A percentile compares a stretch with the other conserved stretches of the same genome.
These are phyloP conservation scores for Agapornis roseicollis DNA, from an alignment of 2,113 vertebrate species.

Conservation along the genomic window DNA sequence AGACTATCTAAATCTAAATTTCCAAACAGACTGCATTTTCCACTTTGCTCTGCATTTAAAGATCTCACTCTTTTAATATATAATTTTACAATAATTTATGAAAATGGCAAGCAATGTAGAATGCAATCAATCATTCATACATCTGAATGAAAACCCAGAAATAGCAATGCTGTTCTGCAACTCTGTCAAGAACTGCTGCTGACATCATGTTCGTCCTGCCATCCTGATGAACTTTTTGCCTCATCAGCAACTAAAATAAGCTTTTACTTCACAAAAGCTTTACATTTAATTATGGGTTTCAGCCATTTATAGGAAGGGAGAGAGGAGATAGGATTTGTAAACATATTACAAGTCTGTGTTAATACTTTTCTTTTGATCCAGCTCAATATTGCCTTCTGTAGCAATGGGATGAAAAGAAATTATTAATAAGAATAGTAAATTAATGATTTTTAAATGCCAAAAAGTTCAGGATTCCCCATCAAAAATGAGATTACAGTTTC, in stretches of 20 bases:
- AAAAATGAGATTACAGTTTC: background rate
- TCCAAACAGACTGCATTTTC: background rate
- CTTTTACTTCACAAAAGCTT: conserved; percentile 16
- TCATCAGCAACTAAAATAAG: conserved; percentile 49
- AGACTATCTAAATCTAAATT: background rate
- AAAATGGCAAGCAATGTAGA: conserved; percentile 37
- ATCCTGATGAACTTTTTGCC: conserved; percentile 45
- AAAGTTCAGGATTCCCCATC: background rate
- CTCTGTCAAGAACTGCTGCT: conserved; percentile 49
- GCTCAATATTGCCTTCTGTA: background rate
- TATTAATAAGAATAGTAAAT: background rate
- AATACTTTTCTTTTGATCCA: background rate
- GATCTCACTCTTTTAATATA: conserved; percentile 23
- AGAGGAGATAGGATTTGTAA: conserved; percentile 1
- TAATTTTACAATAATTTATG: conserved; percentile 53
- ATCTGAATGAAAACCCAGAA: conserved; percentile 59
- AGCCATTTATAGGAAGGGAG: background rate
- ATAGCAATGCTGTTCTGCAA: conserved; percentile 55
- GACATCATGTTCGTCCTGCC: conserved; percentile 10
- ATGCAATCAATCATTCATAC: conserved; percentile 55
- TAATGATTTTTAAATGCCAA: accelerated
- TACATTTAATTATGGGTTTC: conserved; percentile 36
- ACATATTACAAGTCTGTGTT: background rate
- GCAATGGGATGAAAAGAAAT: background rate
- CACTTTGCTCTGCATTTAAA: conserved; percentile 23